phyloP scores from a whole-genome alignment of 2,888 invertebrate species.

The Anticlea derivata region DNA sequence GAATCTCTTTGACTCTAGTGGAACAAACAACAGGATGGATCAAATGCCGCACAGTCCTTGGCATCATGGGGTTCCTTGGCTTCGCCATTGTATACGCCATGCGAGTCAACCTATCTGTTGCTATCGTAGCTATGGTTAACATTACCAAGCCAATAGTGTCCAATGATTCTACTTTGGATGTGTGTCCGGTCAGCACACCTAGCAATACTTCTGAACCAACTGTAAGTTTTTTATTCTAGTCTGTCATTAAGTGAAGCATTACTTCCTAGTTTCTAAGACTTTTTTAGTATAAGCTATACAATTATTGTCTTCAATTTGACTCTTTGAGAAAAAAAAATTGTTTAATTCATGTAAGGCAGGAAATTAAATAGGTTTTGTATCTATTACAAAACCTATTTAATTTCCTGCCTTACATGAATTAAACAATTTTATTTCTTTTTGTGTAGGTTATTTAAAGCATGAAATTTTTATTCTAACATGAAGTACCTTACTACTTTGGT shows the following conservation, averaged over 20 bases:
- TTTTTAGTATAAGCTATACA: no score
- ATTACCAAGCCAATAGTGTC: constrained; percentile 84
- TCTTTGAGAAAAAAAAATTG: no score
- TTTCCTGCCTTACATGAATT: no score
- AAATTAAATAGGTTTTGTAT: no score
- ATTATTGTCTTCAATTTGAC: no score
- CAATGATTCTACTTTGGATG: constrained; percentile 84
- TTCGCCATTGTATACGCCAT: constrained; percentile 95
- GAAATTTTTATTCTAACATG: no score
- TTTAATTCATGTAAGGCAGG: no score
- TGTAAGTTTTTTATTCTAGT: constrained; percentile 55
- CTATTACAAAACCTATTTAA: no score
- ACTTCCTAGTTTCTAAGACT: constrained; percentile 13
- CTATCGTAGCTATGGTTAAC: constrained; percentile 97
- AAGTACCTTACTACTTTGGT: no score
- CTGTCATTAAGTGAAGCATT: constrained; percentile 3
- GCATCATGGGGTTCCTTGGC: constrained; percentile 93
- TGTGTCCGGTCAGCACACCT: constrained; percentile 79
- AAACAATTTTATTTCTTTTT: no score
- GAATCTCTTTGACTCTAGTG: constrained; percentile 49
- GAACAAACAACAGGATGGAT: constrained; percentile 87
- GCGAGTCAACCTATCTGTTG: constrained; percentile 95
- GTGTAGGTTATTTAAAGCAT: no score
- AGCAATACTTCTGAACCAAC: constrained; percentile 68
- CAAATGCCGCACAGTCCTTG: constrained; percentile 90